Base-by-base conservation (phyloP, 2,113 vertebrate genomes). In the Chaenocephalus aceratus region DNA sequence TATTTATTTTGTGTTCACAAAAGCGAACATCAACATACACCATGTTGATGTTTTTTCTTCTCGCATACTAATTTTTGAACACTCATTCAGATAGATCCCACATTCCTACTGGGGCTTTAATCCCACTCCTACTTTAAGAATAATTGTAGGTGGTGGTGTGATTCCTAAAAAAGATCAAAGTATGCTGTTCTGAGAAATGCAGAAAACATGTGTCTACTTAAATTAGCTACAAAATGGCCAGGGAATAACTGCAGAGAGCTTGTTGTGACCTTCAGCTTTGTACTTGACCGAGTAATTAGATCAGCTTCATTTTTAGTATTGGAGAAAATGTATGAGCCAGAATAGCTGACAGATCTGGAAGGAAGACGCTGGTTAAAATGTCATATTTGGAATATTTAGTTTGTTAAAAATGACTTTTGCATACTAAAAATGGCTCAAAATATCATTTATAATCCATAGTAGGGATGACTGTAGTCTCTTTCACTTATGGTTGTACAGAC, bases 101-200 rank as follows among this genome's bases (percentile, higher is more conserved):
- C 34, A 14, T 54, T 60, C 26, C 66, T 60, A 78, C 52, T 54
- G 70, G 21, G 54, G 62, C 72, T 89, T 88, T 84, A 80, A 85
- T 88, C 77, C 85, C 52, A 65, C 79, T 65, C 86, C 82, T 78
- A 80, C 80, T 63, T 49, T 41, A 54, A 82, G 75, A 69, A 59
- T 34, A 15, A 59, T 67, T 9, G 84, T 91, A 83, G 89, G 91
- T 15, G 78, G 73, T 62, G 69, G 57, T 84, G 57, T 59, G 80
- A 87, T 81, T 80, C 74, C 76, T 80, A 64, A 75, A 7, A 69
- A 72, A 84, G 63, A 83, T 89, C 79, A 83, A 85, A 89, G 79
- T 72, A 56, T 1, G 62, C 72, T 34, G 44, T 82, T 79, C 45
- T 30, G 58, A 79, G 68, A 81, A 67, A 75, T 57, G 9, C 41